Base-by-base conservation (phyloP, 1,140 invertebrate species). In the Eupristina koningsbergeri region DNA sequence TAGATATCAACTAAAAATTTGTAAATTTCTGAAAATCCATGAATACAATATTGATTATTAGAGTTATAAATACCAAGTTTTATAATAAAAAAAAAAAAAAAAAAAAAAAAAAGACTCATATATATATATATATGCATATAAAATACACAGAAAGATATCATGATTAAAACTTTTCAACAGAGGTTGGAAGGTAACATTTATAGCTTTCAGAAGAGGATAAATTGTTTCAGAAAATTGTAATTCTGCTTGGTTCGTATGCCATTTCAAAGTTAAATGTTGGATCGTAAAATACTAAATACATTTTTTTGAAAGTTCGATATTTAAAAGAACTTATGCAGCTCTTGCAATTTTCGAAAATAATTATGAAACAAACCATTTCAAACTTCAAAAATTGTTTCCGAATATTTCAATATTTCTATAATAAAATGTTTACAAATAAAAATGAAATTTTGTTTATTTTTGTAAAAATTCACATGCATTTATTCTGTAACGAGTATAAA, bases 251-350 rank as follows among this genome's bases (percentile, higher is more conserved):
- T 67, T 36, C 31, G 64, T 67, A 39, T 67, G 31, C 36, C 29
- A 15, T 64, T 67, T 67, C 17, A 39, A 67, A 67, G 34, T 67
- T 67, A 67, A 67, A 64, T 64, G 15, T 34, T 34, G 29, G 15
- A 64, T 64, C n/a, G 34, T 64, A 64, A 64, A 64, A 67, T 67
- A 67, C 64, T 36, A 67, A 34, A 67, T 67, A 39, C 1, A 67
- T 67, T 67, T 67, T 45, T 36, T 36, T 36, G 13, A 67, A 67
- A 39, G 31, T 67, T 36, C 64, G 15, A 67, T 67, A 36, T 22
- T 67, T 39, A 3, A 36, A 39, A 36, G 63, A 64, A 64, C 63
- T 67, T 67, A 36, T 67, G 31, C 64, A 36, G 34, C 7, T 36
- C 0, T 5, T n/a, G n/a, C n/a, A n/a, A 29, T 36, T 67, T 36